These are phyloP conservation scores for Plotosus lineatus DNA, from an alignment of 2,113 vertebrate species.

Conservation along the genomic window DNA sequence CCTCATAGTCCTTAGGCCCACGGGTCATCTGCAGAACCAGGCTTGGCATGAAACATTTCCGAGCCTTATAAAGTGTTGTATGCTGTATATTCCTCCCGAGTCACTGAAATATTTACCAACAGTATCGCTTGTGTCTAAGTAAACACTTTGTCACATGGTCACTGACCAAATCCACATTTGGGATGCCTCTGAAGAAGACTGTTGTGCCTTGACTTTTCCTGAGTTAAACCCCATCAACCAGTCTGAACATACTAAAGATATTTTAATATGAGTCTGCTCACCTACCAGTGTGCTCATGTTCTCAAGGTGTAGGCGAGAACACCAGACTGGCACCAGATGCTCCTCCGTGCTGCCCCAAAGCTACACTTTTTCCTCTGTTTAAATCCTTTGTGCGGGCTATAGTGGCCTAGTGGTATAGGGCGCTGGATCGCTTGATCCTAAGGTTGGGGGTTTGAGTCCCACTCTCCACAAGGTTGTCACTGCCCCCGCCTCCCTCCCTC, in stretches of 20 bases:
- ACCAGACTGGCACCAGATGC: background rate
- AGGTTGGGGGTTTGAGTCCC: no score
- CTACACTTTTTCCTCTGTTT: slow-evolving; percentile 26
- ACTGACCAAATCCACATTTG: slow-evolving; percentile 37
- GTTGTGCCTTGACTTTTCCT: slow-evolving; percentile 22
- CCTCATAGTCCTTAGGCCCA: slow-evolving; percentile 31
- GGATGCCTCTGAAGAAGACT: slow-evolving; percentile 37
- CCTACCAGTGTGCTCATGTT: slow-evolving; percentile 41
- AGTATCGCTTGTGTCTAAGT: slow-evolving; percentile 55
- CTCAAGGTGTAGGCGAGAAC: slow-evolving; percentile 51
- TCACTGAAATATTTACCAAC: slow-evolving; percentile 62
- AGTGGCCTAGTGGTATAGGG: no score
- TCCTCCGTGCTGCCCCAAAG: slow-evolving; percentile 10
- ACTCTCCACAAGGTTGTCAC: no score
- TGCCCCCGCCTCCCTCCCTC: no score
- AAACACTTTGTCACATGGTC: slow-evolving; percentile 53
- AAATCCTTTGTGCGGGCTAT: no score
- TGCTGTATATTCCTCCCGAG: slow-evolving; percentile 54
- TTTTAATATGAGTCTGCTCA: slow-evolving; percentile 63
- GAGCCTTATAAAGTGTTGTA: slow-evolving; percentile 46
- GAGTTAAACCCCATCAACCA: slow-evolving; percentile 53
- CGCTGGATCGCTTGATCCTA: no score
- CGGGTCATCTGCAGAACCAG: slow-evolving; percentile 41
- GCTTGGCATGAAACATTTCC: slow-evolving; percentile 6
- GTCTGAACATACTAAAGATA: slow-evolving; percentile 66